A percentile compares a stretch with the other conserved stretches of the same genome.
Evolutionary conservation across 1,140 invertebrate species (phyloP).

Genomic region (Drosophila kohkoa): DNA sequence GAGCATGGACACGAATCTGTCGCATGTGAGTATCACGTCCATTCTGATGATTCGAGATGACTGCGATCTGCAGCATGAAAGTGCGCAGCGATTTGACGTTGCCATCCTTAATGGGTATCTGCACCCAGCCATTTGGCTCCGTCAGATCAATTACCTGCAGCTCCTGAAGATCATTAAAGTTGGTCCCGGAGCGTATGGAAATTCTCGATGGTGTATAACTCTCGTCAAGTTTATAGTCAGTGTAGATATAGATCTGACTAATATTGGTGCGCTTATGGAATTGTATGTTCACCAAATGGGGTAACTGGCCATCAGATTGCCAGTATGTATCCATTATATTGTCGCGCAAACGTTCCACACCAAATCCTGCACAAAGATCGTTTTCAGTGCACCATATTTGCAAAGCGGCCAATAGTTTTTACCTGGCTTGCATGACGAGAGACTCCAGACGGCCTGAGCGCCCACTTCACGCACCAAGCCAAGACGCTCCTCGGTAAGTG

Average conservation of each 20-base stretch:
- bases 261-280: conserved; percentile 98
- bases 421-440: conserved; percentile 99
- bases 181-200: conserved; percentile 96
- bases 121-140: conserved; percentile 98
- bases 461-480: conserved; percentile 96
- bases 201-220: conserved; percentile 99
- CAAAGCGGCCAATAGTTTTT: conserved; percentile 21
- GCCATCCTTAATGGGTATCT: conserved; percentile 96
- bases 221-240: conserved; percentile 99
- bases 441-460: conserved; percentile 98
- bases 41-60: conserved; percentile 99
- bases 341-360: conserved; percentile 98
- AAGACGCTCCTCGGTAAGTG: conserved; percentile 89
- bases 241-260: conserved; percentile 97
- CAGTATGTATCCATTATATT: conserved; percentile 98
- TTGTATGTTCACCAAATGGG: conserved; percentile 99
- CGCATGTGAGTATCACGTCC: conserved; percentile 99
- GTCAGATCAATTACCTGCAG: conserved; percentile 97
- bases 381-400: neutral
- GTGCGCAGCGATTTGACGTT: conserved; percentile 95
- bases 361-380: conserved; percentile 90
- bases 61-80: conserved; percentile 98
- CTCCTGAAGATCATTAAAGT: conserved; percentile 99
- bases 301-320: conserved; percentile 99
- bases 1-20: conserved; percentile 98